Percentiles rank a stretch among this genome's conserved stretches.
phyloP scores from a whole-genome alignment of 2,888 invertebrate genomes.

The Desoria tigrina region DNA sequence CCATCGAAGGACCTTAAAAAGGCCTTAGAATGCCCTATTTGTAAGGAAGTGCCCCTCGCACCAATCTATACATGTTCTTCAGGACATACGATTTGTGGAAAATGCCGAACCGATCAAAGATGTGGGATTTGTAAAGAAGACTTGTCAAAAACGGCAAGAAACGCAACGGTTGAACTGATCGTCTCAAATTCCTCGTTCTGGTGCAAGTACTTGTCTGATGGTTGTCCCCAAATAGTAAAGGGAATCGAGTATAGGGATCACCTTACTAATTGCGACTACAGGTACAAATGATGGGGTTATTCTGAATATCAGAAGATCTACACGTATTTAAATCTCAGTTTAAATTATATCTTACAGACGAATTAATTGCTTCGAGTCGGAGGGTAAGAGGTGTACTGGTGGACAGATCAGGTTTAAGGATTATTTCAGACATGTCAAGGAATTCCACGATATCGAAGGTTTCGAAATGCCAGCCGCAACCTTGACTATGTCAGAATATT shows the following conservation, averaged over 20 bases:
- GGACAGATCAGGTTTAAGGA: constrained; percentile 41
- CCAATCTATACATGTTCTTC: constrained; percentile 48
- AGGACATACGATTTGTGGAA: constrained; percentile 48
- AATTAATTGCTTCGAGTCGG: constrained; percentile 41
- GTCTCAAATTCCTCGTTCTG: constrained; percentile 47
- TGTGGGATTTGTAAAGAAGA: constrained; percentile 49
- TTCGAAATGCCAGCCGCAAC: constrained; percentile 31
- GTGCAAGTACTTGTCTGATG: constrained; percentile 46
- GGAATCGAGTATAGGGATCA: constrained; percentile 43
- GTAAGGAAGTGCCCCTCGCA: constrained; percentile 48
- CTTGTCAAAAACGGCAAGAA: constrained; percentile 34
- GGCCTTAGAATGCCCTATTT: constrained; percentile 49
- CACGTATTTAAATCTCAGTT: not conserved
- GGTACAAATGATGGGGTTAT: constrained; percentile 24
- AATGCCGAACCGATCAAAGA: constrained; percentile 31
- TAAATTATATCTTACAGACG: constrained; percentile 22
- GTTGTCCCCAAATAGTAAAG: constrained; percentile 44
- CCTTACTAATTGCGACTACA: constrained; percentile 39
- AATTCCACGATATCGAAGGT: constrained; percentile 43
- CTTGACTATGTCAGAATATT: constrained; percentile 48
- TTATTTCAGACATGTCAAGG: constrained; percentile 44
- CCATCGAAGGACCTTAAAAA: constrained; percentile 43
- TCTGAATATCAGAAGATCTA: not conserved
- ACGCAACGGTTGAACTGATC: constrained; percentile 44
- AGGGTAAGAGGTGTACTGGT: constrained; percentile 38